phyloP scores from a whole-genome alignment of 2,888 invertebrate species.

The Dorcus hopei region DNA sequence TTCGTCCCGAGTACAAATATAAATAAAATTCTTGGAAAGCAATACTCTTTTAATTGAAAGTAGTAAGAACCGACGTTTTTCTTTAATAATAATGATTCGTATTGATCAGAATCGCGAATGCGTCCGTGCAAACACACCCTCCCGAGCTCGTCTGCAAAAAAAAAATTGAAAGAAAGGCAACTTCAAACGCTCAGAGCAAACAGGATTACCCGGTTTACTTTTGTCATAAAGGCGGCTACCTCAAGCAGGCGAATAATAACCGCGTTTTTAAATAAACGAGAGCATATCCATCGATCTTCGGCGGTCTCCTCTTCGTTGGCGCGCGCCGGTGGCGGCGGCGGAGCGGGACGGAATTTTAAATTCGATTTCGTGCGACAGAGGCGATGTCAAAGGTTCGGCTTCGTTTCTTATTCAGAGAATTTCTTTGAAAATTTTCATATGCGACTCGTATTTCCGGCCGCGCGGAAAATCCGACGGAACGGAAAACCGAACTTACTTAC shows the following conservation, averaged over 20 bases:
- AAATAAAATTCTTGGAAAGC: too few relatives aligned
- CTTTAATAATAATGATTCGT: too few relatives aligned
- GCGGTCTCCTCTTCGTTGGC: neutral
- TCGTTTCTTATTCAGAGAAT: conserved; percentile 22
- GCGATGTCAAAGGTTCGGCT: conserved; percentile 26
- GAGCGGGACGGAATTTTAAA: conserved; percentile 16
- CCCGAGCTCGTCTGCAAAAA: conserved; percentile 12
- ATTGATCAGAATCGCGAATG: too few relatives aligned
- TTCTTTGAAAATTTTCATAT: conserved; percentile 8
- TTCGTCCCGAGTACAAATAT: too few relatives aligned
- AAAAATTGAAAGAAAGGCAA: conserved; percentile 32
- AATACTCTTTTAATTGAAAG: too few relatives aligned
- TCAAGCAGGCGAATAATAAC: conserved; percentile 21
- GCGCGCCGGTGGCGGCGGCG: neutral
- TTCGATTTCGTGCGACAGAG: conserved; percentile 26
- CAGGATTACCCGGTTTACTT: conserved; percentile 32
- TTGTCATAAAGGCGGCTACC: conserved; percentile 20
- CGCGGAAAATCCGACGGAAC: neutral
- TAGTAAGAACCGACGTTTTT: too few relatives aligned
- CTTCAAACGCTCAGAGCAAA: conserved; percentile 32
- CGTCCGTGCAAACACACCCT: too few relatives aligned
- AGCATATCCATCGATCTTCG: conserved; percentile 23
- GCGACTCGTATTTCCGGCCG: conserved; percentile 3
- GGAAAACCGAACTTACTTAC: neutral
- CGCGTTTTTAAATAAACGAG: conserved; percentile 27